Conservation (phyloP, 2,888 invertebrate genomes). For the Tinea pellionella region DNA sequence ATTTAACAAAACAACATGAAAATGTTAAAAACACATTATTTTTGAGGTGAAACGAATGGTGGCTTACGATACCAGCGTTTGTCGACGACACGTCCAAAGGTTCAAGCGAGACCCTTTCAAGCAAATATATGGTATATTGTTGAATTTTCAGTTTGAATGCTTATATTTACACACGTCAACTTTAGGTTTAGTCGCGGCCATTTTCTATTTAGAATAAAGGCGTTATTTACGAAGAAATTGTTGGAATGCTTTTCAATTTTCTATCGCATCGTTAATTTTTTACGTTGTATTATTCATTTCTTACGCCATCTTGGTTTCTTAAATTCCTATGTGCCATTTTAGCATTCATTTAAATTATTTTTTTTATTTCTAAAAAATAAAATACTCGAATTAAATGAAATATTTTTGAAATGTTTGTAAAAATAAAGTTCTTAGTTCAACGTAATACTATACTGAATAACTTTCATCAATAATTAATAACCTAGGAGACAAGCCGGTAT, state of each 20-base stretch:
- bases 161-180: conserved; percentile 39
- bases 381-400: too few species aligned
- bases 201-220: conserved; percentile 22
- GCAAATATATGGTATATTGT: conserved; percentile 56
- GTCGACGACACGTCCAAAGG: conserved; percentile 58
- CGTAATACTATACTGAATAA: too few species aligned
- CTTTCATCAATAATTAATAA: too few species aligned
- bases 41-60: conserved; percentile 66
- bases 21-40: conserved; percentile 69
- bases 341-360: too few species aligned
- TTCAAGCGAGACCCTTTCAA: conserved; percentile 49
- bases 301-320: too few species aligned
- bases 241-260: not conserved
- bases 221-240: conserved; percentile 2
- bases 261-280: not conserved
- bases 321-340: too few species aligned
- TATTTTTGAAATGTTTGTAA: too few species aligned
- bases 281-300: not conserved
- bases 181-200: conserved; percentile 26
- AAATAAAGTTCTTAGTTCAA: too few species aligned
- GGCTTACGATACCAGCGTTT: conserved; percentile 61
- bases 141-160: conserved; percentile 46
- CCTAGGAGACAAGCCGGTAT: too few species aligned
- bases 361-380: too few species aligned
- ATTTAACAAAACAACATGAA: conserved; percentile 68